Evolutionary conservation across 2,797 vertebrate species (phyloP).

Genomic region (Lates japonicus): DNA sequence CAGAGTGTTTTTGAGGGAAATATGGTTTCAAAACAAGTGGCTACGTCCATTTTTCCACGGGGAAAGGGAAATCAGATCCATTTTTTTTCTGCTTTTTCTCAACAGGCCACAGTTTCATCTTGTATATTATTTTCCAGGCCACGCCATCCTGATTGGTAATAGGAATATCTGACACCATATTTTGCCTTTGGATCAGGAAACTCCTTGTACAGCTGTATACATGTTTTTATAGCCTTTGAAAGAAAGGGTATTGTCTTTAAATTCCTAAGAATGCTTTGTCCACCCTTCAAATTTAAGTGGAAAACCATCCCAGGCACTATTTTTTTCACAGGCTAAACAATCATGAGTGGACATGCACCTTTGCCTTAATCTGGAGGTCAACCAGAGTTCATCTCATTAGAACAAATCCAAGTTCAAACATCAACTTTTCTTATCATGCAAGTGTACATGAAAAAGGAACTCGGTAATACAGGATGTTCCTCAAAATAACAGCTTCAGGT

Average conservation of each 20-base stretch:
- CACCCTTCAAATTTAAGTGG: conserved; percentile 80
- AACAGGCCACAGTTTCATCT: conserved; percentile 74
- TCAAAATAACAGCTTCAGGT: conserved; percentile 38
- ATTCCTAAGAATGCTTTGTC: conserved; percentile 81
- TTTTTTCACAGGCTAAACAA: conserved; percentile 74
- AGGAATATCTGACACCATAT: conserved; percentile 84
- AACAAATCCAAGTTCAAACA: conserved; percentile 41
- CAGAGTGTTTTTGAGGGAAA: conserved; percentile 88
- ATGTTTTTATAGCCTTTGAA: conserved; percentile 83
- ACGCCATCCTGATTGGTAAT: conserved; percentile 80
- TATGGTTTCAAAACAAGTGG: conserved; percentile 86
- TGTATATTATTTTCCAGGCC: conserved; percentile 83
- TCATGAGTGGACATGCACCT: conserved; percentile 61
- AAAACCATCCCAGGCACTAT: conserved; percentile 79
- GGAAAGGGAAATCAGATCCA: conserved; percentile 86
- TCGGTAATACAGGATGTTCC: conserved; percentile 13
- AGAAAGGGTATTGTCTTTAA: conserved; percentile 86
- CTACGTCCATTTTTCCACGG: conserved; percentile 84
- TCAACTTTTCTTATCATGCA: conserved; percentile 29
- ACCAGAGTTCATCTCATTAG: conserved; percentile 66
- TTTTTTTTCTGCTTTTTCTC: conserved; percentile 78
- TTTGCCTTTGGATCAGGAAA: conserved; percentile 86
- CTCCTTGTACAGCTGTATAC: conserved; percentile 84
- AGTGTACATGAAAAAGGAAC: conserved; percentile 10
- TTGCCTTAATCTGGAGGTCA: conserved; percentile 66